Conservation (phyloP, 2,113 vertebrate genomes). For the Rhodinocichla rosea region DNA sequence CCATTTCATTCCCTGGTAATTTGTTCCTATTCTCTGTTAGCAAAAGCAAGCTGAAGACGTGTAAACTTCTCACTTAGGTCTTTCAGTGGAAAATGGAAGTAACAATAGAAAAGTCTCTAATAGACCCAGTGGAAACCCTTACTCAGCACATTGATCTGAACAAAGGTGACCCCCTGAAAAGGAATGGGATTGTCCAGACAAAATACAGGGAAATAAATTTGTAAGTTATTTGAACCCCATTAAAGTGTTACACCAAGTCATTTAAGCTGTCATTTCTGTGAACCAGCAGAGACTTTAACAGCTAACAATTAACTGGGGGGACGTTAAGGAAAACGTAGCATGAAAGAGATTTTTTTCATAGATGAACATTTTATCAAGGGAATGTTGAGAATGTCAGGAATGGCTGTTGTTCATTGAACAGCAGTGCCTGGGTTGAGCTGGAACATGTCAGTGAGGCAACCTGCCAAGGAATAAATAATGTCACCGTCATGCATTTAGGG, state of each 20-base stretch:
- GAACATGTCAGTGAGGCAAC: neutral
- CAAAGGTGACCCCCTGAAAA: neutral
- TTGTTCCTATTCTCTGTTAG: neutral
- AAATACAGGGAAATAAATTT: neutral
- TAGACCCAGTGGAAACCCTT: neutral
- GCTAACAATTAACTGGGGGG: neutral
- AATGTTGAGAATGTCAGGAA: neutral
- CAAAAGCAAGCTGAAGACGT: neutral
- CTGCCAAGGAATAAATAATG: neutral
- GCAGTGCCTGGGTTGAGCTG: neutral
- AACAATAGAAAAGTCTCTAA: neutral
- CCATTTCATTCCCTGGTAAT: neutral
- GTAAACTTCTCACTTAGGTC: neutral
- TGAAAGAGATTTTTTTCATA: neutral
- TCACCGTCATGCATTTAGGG: neutral
- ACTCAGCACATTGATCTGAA: neutral
- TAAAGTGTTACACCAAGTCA: neutral
- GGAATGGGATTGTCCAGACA: neutral
- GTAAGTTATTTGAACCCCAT: neutral
- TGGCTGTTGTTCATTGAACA: neutral
- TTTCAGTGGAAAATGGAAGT: neutral
- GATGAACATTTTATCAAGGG: neutral
- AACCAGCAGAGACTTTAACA: neutral
- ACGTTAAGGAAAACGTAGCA: neutral
- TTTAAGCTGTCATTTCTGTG: neutral